Evolutionary conservation across 2,113 vertebrate genomes (phyloP), one percentile per base, ranked within the genome.

Genomic region (Lampris megalopsis): DNA sequence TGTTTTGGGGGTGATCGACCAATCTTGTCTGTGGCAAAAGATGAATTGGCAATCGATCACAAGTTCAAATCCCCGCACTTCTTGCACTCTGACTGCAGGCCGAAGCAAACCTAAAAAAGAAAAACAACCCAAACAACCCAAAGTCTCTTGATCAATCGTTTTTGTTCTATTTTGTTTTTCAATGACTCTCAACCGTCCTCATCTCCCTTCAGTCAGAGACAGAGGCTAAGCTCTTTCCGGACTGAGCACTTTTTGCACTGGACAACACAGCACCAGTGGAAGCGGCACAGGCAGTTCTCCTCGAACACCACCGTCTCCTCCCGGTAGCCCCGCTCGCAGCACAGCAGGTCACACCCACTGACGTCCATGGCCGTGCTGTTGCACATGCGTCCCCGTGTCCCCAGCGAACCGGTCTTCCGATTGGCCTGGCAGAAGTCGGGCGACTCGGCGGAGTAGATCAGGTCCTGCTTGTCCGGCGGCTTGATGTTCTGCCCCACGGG

Each of bases 221-320:
- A 99, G 73, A 99, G 94, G 80, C 96, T 99, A 73, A 98, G 95
- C 78, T 99, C 96, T 82, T 97, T 97, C n/a, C 92, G 95, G 68
- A 97, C 96, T 0, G 95, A 92, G 86, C 98, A 99, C 85, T 97
- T 98, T 83, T 98, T 97, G 86, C 98, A 99, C 86, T 99, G 97
- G 61, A 99, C 98, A 10, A 98, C 96, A 0, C 98, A 99, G 91
- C 98, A 99, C 98, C 97, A 99, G 93, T 98, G 97, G 90, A 99
- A 99, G 75, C 97, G 96, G 83, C 98, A 99, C 45, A 97, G 93
- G 81, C 98, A 99, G 95, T 97, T 99, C 93, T 99, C 97, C 92
- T 99, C 96, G 10, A 98, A 83, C 82, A 97, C 94, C 81, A 98
- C 93, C 0, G 96, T 97, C 83, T 99, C 97, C 1, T 97, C 95